Conservation (phyloP, 2,888 invertebrate genomes). For the Noctuana brunneofusca region DNA sequence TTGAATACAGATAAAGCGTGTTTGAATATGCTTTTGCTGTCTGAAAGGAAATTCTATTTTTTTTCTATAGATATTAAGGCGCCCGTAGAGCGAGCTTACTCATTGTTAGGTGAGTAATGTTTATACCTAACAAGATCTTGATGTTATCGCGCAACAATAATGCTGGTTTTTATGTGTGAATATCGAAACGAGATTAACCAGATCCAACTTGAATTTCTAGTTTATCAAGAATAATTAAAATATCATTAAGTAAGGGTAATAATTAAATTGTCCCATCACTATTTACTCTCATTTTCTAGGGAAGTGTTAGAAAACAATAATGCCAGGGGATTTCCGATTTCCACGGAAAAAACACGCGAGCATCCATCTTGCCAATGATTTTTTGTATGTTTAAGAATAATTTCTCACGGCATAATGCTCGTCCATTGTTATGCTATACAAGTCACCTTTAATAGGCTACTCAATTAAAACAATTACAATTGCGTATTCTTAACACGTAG, state of each 20-base stretch:
- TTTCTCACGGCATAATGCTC: constrained; percentile 66
- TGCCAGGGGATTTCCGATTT: constrained; percentile 75
- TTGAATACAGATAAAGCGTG: constrained; percentile 71
- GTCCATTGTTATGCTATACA: constrained; percentile 53
- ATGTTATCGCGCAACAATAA: constrained; percentile 54
- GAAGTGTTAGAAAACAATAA: constrained; percentile 70
- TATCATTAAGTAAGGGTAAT: constrained; percentile 52
- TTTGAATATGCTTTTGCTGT: constrained; percentile 56
- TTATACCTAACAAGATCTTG: constrained; percentile 31
- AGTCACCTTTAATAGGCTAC: constrained; percentile 35
- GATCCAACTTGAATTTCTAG: constrained; percentile 67
- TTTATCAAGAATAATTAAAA: constrained; percentile 65
- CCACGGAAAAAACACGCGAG: constrained; percentile 53
- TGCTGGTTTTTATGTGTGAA: constrained; percentile 49
- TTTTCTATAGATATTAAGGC: constrained; percentile 23
- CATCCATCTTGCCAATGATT: constrained; percentile 52
- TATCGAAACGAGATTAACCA: constrained; percentile 66
- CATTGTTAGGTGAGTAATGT: constrained; percentile 16
- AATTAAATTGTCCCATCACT: constrained; percentile 61
- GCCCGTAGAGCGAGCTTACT: constrained; percentile 5
- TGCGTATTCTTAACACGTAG: constrained; percentile 33
- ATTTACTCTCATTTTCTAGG: constrained; percentile 58
- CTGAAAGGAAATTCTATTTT: constrained; percentile 46
- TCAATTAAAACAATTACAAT: constrained; percentile 34
- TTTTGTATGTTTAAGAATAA: constrained; percentile 59